Conservation (phyloP, 2,888 invertebrate genomes). For the Acleris laterana region DNA sequence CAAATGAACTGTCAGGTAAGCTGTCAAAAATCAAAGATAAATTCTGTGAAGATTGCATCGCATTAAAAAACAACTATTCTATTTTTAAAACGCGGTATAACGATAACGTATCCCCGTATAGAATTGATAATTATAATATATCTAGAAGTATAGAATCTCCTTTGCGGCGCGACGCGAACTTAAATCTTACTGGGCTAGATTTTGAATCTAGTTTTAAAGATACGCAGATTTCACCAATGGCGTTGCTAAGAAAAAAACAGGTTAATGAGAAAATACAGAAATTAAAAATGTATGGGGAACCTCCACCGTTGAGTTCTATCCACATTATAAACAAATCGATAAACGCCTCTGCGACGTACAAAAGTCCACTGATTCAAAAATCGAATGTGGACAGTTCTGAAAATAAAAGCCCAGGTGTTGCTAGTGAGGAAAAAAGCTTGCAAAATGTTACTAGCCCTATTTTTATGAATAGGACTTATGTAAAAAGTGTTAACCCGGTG, state of each 20-base stretch:
- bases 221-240: conserved; percentile 58
- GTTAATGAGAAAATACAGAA: conserved; percentile 75
- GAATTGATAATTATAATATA: conserved; percentile 60
- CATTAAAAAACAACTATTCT: conserved; percentile 60
- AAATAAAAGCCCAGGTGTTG: conserved; percentile 31
- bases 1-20: conserved; percentile 71
- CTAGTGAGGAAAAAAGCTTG: conserved; percentile 43
- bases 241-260: conserved; percentile 58
- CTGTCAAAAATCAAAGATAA: conserved; percentile 48
- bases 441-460: conserved; percentile 54
- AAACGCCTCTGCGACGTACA: conserved; percentile 66
- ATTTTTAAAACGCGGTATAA: conserved; percentile 46
- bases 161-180: conserved; percentile 51
- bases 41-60: conserved; percentile 63
- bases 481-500: conserved; percentile 62
- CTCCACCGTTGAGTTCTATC: conserved; percentile 82
- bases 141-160: conserved; percentile 67
- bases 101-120: conserved; percentile 69
- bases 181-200: conserved; percentile 70
- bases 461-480: conserved; percentile 53
- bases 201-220: conserved; percentile 76
- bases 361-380: conserved; percentile 61
- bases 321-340: conserved; percentile 67
- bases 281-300: conserved; percentile 81
- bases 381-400: conserved; percentile 48